These are phyloP conservation scores for Xenopus petersii DNA, from an alignment of 2,797 vertebrate species.

Conservation along the genomic window DNA sequence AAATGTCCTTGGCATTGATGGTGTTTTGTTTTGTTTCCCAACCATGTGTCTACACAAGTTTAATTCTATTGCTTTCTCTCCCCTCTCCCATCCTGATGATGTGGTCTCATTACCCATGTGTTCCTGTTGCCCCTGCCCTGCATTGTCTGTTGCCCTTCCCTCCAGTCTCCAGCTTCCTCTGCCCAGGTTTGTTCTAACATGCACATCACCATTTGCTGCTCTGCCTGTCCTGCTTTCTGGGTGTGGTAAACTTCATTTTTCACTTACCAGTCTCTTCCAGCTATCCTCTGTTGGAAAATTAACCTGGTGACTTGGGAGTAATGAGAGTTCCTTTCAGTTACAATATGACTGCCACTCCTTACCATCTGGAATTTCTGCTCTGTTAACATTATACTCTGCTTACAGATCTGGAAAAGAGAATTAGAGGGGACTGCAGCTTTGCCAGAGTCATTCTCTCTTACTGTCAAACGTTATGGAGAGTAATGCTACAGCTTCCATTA, in stretches of 20 bases:
- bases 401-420: neutral
- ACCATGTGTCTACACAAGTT: constrained; percentile 26
- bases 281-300: constrained; percentile 14
- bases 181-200: constrained; percentile 71
- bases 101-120: constrained; percentile 57
- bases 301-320: constrained; percentile 19
- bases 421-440: constrained; percentile 2
- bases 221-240: constrained; percentile 28
- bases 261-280: constrained; percentile 1
- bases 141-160: constrained; percentile 54
- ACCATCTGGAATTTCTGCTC: constrained; percentile 7
- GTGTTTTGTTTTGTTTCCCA: constrained; percentile 22
- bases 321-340: constrained; percentile 10
- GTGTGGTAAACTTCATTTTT: constrained; percentile 11
- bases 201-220: constrained; percentile 46
- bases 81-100: constrained; percentile 68
- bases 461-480: no score
- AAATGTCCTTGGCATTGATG: neutral
- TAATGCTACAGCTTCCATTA: no score
- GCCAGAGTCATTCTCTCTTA: neutral
- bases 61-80: constrained; percentile 51
- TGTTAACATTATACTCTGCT: neutral
- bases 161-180: constrained; percentile 71
- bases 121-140: constrained; percentile 51
- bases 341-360: constrained; percentile 2